phyloP scores from a whole-genome alignment of 2,797 vertebrate species.

The Spinus olivaceus region DNA sequence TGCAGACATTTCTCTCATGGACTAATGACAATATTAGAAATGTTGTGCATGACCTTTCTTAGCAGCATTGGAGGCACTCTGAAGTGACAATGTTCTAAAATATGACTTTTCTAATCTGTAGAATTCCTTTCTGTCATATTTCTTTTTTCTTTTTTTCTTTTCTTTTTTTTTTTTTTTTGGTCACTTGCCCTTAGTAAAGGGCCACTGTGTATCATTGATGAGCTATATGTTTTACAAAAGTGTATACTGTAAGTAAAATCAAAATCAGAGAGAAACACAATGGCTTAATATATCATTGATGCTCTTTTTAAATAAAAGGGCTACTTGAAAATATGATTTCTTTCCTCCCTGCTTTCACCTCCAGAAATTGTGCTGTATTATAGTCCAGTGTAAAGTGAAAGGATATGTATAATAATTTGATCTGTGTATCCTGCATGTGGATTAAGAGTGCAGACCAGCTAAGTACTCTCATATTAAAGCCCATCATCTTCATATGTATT shows the following conservation, averaged over 20 bases:
- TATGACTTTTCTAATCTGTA: conserved; percentile 33
- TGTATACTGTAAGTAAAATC: conserved; percentile 47
- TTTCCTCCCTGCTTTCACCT: neutral
- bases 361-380: conserved; percentile 21
- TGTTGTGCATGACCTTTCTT: conserved; percentile 53
- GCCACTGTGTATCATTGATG: conserved; percentile 24
- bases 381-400: conserved; percentile 25
- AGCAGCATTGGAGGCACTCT: neutral
- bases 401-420: conserved; percentile 11
- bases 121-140: neutral
- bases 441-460: conserved; percentile 48
- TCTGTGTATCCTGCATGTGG: conserved; percentile 61
- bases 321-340: conserved; percentile 13
- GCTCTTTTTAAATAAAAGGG: conserved; percentile 49
- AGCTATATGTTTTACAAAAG: conserved; percentile 58
- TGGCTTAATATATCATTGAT: conserved; percentile 47
- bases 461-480: conserved; percentile 44
- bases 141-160: neutral
- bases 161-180: neutral
- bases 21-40: conserved; percentile 19
- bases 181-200: conserved; percentile 33
- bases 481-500: conserved; percentile 42
- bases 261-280: conserved; percentile 40
- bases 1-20: neutral
- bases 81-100: conserved; percentile 21